phyloP scores from a whole-genome alignment of 1,140 invertebrate species.

The Idris sp. region DNA sequence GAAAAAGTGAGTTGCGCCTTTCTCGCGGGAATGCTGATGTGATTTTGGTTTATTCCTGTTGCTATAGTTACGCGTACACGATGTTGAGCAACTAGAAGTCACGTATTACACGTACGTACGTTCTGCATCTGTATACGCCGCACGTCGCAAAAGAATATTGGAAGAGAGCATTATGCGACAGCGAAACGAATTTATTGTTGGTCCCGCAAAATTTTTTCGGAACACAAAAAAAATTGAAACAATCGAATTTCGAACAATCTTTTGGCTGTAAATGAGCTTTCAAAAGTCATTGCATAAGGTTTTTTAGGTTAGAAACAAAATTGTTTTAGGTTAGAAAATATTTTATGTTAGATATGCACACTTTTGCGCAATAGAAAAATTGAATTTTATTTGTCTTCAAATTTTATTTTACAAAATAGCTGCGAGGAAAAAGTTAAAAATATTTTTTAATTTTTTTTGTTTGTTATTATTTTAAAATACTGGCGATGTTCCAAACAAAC shows the following conservation, averaged over 20 bases:
- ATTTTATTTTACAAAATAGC: too few relatives aligned
- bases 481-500: too few relatives aligned
- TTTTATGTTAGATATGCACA: too few relatives aligned
- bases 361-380: too few relatives aligned
- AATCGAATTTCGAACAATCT: conserved; percentile 35
- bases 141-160: conserved; percentile 63
- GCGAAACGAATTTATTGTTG: conserved; percentile 62
- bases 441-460: too few relatives aligned
- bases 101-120: conserved; percentile 58
- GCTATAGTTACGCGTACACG: conserved; percentile 57
- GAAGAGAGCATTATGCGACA: conserved; percentile 62
- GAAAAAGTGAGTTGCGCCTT: conserved; percentile 54
- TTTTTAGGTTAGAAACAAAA: too few relatives aligned
- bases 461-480: too few relatives aligned
- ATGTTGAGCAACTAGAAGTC: conserved; percentile 60
- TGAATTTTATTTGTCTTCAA: too few relatives aligned
- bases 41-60: conserved; percentile 60
- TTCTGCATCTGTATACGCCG: conserved; percentile 46
- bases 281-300: conserved; percentile 16
- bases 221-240: conserved; percentile 53
- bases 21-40: conserved; percentile 60
- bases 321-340: too few relatives aligned
- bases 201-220: conserved; percentile 52
- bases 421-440: too few relatives aligned
- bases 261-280: too few relatives aligned